Conservation (phyloP, 2,113 vertebrate genomes). For the Paramisgurnus dabryanus region DNA sequence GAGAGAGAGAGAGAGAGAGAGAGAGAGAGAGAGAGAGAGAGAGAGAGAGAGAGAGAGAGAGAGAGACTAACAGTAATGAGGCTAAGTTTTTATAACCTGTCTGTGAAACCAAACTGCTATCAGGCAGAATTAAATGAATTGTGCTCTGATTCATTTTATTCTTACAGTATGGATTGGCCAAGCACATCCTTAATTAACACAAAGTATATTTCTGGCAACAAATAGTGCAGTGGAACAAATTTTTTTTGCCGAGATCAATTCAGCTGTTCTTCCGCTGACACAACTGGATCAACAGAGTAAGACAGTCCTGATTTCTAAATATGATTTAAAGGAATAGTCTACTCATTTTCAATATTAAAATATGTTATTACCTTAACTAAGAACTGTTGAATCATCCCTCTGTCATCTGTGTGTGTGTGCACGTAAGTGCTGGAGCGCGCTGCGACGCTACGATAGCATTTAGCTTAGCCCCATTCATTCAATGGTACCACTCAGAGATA, state of each 20-base stretch:
- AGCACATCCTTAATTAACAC: conserved; percentile 36
- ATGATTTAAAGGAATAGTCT: too few species aligned
- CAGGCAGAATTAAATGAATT: neutral
- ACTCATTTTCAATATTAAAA: too few species aligned
- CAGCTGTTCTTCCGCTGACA: neutral
- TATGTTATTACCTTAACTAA: too few species aligned
- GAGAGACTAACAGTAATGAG: neutral
- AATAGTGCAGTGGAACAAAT: conserved; percentile 12
- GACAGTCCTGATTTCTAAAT: neutral
- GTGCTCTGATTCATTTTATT: conserved; percentile 3
- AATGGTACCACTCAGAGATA: too few species aligned
- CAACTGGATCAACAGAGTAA: neutral
- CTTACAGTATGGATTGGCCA: conserved; percentile 7
- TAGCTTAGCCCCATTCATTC: too few species aligned
- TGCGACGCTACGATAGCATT: too few species aligned
- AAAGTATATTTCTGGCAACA: conserved; percentile 43
- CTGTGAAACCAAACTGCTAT: conserved; percentile 16
- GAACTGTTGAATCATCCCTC: too few species aligned
- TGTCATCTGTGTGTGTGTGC: too few species aligned
- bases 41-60: neutral
- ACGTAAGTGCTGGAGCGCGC: too few species aligned
- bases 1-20: too few species aligned
- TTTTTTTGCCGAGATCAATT: conserved; percentile 25
- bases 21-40: neutral
- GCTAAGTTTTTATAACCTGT: neutral